Percentiles rank a stretch among this genome's conserved stretches.
Conservation (phyloP, 2,888 invertebrate genomes). For the Ellobium chinense region DNA sequence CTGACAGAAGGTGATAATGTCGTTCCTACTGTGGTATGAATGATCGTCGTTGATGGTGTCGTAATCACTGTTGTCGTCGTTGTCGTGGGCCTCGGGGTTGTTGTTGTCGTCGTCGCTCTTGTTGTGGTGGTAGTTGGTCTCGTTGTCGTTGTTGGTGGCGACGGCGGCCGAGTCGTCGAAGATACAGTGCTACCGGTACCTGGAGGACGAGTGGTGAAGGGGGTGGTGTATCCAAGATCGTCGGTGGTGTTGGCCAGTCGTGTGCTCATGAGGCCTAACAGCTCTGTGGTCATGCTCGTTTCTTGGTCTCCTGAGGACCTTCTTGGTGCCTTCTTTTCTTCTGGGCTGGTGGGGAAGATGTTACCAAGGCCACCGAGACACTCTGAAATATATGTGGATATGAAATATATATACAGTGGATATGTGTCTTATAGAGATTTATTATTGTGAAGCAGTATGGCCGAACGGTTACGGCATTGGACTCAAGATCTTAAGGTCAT, state of each 20-base stretch:
- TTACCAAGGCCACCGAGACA: slow-evolving; percentile 54
- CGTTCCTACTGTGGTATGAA: slow-evolving; percentile 46
- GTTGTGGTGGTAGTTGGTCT: slow-evolving; percentile 39
- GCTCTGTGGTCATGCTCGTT: slow-evolving; percentile 33
- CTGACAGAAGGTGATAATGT: slow-evolving; percentile 47
- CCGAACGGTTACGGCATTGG: too few relatives aligned
- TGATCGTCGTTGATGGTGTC: slow-evolving; percentile 42
- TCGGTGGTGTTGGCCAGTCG: not conserved
- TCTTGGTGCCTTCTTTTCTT: slow-evolving; percentile 25
- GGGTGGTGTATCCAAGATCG: not conserved
- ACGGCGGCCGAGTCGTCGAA: slow-evolving; percentile 14
- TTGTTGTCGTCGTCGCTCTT: slow-evolving; percentile 35
- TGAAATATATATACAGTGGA: too few relatives aligned
- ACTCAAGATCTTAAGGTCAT: too few relatives aligned
- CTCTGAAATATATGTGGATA: too few relatives aligned
- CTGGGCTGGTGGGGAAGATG: slow-evolving; percentile 51
- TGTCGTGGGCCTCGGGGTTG: slow-evolving; percentile 37
- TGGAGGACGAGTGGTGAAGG: slow-evolving; percentile 31
- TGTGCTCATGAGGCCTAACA: slow-evolving; percentile 23
- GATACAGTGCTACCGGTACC: slow-evolving; percentile 42
- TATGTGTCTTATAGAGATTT: too few relatives aligned
- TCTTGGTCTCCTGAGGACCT: not conserved
- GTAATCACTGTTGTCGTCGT: slow-evolving; percentile 43
- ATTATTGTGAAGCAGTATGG: too few relatives aligned
- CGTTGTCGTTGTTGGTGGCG: slow-evolving; percentile 38